These are phyloP conservation scores for Mesoligia furuncula DNA, from an alignment of 2,888 invertebrate genomes.

Conservation along the genomic window DNA sequence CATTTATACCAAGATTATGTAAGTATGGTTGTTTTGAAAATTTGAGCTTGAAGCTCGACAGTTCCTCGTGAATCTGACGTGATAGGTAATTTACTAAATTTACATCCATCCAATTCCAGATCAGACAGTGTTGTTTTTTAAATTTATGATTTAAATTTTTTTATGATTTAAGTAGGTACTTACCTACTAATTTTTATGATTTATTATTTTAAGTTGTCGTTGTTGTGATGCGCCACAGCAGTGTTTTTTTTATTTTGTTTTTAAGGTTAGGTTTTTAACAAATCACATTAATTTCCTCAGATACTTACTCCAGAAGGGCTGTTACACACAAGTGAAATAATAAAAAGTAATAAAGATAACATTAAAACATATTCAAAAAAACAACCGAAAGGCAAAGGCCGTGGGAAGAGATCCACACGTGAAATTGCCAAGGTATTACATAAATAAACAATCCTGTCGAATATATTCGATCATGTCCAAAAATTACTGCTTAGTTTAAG, in stretches of 20 bases:
- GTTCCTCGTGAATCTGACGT: neutral
- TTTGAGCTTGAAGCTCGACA: too few relatives aligned
- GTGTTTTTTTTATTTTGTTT: neutral
- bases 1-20: constrained; percentile 56
- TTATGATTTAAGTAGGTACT: neutral
- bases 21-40: constrained; percentile 37
- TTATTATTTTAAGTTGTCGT: constrained; percentile 13
- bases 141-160: neutral
- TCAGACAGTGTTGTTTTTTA: neutral
- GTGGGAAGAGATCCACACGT: constrained; percentile 8
- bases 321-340: constrained; percentile 38
- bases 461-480: constrained; percentile 4
- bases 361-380: constrained; percentile 56
- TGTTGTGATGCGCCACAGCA: neutral
- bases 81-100: neutral
- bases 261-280: constrained; percentile 18
- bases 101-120: neutral
- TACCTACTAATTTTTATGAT: neutral
- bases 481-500: neutral
- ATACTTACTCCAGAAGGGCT: constrained; percentile 47
- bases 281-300: constrained; percentile 44
- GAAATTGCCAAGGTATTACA: constrained; percentile 43
- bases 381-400: constrained; percentile 19
- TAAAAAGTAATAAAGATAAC: constrained; percentile 35
- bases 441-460: constrained; percentile 15